Conservation (phyloP, 2,888 invertebrate genomes). For the Physocephala rufipes region DNA sequence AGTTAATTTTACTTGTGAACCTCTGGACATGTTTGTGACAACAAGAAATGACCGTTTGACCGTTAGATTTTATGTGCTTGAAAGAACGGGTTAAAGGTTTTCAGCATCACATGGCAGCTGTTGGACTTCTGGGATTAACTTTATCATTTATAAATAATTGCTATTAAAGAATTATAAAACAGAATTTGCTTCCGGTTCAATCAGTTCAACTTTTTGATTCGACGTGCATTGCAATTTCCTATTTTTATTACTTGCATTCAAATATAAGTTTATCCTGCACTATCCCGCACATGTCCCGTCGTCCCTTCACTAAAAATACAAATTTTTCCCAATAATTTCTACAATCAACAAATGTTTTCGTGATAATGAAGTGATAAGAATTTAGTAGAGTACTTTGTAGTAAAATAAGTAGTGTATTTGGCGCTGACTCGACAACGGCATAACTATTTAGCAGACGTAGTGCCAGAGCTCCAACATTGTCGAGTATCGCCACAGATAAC, state of each 20-base stretch:
- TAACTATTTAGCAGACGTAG: not conserved
- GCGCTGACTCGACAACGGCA: conserved; percentile 12
- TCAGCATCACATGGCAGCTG: too few relatives aligned
- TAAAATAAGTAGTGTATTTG: too few relatives aligned
- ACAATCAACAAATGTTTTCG: not conserved
- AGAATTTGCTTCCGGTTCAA: not conserved
- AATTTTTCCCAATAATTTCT: too few relatives aligned
- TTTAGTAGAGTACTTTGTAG: conserved; percentile 10
- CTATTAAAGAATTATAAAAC: not conserved
- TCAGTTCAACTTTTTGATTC: not conserved
- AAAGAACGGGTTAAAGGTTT: too few relatives aligned
- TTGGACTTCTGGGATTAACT: too few relatives aligned
- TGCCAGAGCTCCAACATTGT: conserved; percentile 1
- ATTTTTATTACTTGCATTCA: too few relatives aligned
- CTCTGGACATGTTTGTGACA: conserved; percentile 31
- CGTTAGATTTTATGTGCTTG: conserved; percentile 45
- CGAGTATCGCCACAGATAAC: conserved; percentile 8
- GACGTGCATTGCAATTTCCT: too few relatives aligned
- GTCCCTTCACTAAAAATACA: too few relatives aligned
- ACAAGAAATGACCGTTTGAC: conserved; percentile 53
- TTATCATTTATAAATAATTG: not conserved
- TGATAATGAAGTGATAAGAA: conserved; percentile 31
- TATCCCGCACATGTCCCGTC: too few relatives aligned
- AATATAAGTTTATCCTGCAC: too few relatives aligned
- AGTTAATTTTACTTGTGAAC: conserved; percentile 12